Evolutionary conservation across 2,797 vertebrate species (phyloP), one percentile per base, ranked within the genome.

Genomic region (Setipinna tenuifilis): DNA sequence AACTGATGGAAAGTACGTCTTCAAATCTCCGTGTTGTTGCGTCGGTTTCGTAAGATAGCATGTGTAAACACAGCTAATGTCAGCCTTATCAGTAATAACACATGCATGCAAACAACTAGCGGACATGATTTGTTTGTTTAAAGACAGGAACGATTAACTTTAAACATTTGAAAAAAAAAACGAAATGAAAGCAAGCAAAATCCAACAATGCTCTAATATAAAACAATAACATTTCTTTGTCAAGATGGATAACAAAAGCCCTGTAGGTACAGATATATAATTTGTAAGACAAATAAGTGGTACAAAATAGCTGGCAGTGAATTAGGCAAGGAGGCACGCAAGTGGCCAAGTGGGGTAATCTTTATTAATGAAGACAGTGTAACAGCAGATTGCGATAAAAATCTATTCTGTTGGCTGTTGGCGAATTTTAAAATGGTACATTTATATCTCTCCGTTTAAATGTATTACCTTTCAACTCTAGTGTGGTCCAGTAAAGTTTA

Each of bases 1-100:
- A 86, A 86, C 46, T 84, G 31, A 85, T 86, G 81, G 83, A 86
- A 83, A 86, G 71, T 68, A 59, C 23, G 44, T 68, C 65, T 35
- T 31, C 65, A 71, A 59, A 71, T 71, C 65, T 14, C 25, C 14
- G 31, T 71, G 35, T 41, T 41, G 31, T 41, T 10, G 41, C 71
- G 31, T 2, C 71, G 17, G 16, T 44, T 78, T 78, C 17, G 35
- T 44, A 78, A 78, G 71, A 78, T 71, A 65, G 62, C 62, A 65
- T 65, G 62, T 31, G 35, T 31, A 78, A 78, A 78, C 71, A 78
- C 65, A 14, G 65, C 25, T 71, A 71, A 71, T 71, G 65, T 16
- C 65, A 71, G 65, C 25, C 17, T 78, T 78, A 44, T 78, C 17
- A 21, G 41, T 44, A 9, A 41, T 41, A 21, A 71, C 65, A 68